Evolutionary conservation across 37 sponge, comb jelly and placozoan genomes (phyloP).

Genomic region (Halisarca cf. caerulea): DNA sequence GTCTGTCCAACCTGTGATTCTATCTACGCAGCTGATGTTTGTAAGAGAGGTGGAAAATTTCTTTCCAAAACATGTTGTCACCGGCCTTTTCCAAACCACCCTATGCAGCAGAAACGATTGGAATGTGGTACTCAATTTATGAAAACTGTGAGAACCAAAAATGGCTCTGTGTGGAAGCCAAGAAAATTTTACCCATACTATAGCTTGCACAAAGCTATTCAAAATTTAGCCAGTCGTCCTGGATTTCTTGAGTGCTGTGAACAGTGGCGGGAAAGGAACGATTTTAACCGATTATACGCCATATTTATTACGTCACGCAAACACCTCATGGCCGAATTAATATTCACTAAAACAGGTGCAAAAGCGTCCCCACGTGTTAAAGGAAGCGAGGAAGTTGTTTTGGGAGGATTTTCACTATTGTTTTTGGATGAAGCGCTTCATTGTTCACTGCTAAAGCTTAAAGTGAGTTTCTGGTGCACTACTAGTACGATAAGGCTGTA

Average conservation of each 20-base stretch:
- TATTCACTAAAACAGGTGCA: no score
- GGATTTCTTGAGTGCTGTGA: constrained; percentile 47
- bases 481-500: no score
- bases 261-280: constrained; percentile 32
- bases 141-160: neutral
- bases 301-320: no score
- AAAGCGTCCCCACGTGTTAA: no score
- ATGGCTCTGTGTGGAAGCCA: constrained; percentile 7
- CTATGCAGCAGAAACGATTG: neutral
- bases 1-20: constrained; percentile 45
- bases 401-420: neutral
- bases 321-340: no score
- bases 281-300: no score
- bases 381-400: neutral
- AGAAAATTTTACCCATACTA: constrained; percentile 29
- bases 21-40: neutral
- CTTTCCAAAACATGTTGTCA: neutral
- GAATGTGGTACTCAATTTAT: constrained; percentile 29
- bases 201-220: constrained; percentile 8
- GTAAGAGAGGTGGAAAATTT: neutral
- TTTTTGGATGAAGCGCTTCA: no score
- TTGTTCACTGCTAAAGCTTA: no score
- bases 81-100: constrained; percentile 41
- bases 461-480: no score
- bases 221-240: neutral